Base-by-base conservation (phyloP, 2,113 vertebrate genomes). In the Protobothrops mucrosquamatus region DNA sequence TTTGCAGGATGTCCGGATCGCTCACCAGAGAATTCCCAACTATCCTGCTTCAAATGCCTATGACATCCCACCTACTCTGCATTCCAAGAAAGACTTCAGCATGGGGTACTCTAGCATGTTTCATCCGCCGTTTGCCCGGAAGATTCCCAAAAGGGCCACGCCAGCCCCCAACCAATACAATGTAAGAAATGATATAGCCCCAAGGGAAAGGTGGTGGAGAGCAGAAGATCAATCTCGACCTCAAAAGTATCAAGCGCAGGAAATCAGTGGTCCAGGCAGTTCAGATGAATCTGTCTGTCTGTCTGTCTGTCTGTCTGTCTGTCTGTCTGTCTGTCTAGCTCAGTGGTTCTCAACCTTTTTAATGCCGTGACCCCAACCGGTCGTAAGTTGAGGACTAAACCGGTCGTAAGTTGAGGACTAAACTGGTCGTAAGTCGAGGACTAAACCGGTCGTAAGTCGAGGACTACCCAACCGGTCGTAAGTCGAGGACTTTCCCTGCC, bases 111-210 rank as follows among this genome's bases (percentile, higher is more conserved):
- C 98, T 93, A 97, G 98, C 90, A 97, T 97, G 94, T 99, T 98
- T 96, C 97, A 97, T 39, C 88, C 90, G 51, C 98, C 98, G 18
- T 94, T 97, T 54, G 97, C 95, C 26, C 52, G 93, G 81, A 97
- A 95, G 94, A 85, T 8, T 23, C 91, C 91, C 20, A 97, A 96
- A 92, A 93, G 94, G 55, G 91, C 52, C 87, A 97, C 97, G 52
- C 98, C 98, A 48, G 98, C 98, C 11, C 98, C 98, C 34, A 98
- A 98, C 96, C 97, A 98, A 6, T 98, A 98, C 85, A 86, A 97
- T 4, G 98, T 98, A 97, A 96, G 97, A 93, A 52, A 23, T 39
- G 34, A 81, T 51, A 54, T 91, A 20, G 43, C 3, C 22, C 34
- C 64, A 23, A 10, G 57, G 51, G 69, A 34, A 14, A 48, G 12